These are phyloP conservation scores for Drosophila borealis DNA, from an alignment of 2,888 invertebrate genomes.

Conservation along the genomic window DNA sequence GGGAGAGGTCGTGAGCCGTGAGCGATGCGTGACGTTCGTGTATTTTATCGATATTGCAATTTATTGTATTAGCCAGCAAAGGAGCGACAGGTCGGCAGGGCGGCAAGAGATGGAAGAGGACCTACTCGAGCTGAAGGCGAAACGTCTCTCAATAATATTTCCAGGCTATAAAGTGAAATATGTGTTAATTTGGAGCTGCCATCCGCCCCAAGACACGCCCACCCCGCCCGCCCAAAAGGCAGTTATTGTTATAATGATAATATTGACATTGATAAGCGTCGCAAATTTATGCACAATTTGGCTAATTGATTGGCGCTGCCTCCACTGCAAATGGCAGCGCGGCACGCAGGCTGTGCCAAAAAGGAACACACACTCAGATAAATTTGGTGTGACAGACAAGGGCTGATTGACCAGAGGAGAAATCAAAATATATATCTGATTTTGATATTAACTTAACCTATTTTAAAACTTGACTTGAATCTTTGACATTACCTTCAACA, in stretches of 20 bases:
- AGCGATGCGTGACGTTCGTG: conserved; percentile 71
- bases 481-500: not conserved
- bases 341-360: conserved; percentile 49
- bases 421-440: not conserved
- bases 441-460: not conserved
- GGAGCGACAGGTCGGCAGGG: not conserved
- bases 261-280: conserved; percentile 80
- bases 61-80: conserved; percentile 71
- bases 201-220: conserved; percentile 32
- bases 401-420: conserved; percentile 4
- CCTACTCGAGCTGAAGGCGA: conserved; percentile 32
- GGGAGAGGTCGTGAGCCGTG: conserved; percentile 59
- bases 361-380: conserved; percentile 8
- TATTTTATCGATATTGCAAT: conserved; percentile 81
- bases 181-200: conserved; percentile 70
- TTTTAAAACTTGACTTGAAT: not conserved
- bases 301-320: conserved; percentile 74
- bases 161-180: conserved; percentile 74
- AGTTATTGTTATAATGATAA: conserved; percentile 75
- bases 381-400: conserved; percentile 8
- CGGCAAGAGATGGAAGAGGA: conserved; percentile 1
- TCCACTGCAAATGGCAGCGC: conserved; percentile 50
- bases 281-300: conserved; percentile 80
- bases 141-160: conserved; percentile 63
- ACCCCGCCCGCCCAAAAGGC: conserved; percentile 13